Evolutionary conservation across 2,797 vertebrate genomes (phyloP).

Genomic region (Poeciliopsis presidionis): DNA sequence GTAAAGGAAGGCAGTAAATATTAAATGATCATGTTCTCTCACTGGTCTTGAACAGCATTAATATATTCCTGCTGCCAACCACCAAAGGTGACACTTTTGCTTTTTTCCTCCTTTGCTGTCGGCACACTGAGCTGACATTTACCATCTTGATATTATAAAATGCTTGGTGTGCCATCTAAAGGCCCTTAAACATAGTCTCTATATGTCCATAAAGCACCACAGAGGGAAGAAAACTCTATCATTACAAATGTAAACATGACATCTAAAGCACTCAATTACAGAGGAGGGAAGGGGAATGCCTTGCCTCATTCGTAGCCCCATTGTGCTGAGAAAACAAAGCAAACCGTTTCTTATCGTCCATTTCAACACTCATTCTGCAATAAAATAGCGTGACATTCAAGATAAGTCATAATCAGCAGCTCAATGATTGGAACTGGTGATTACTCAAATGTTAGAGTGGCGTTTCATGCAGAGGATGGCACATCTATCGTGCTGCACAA

Average conservation of each 20-base stretch:
- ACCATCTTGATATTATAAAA: conserved; percentile 11
- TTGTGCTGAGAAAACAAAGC: conserved; percentile 33
- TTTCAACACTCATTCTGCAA: conserved; percentile 13
- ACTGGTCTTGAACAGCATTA: background rate
- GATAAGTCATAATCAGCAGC: conserved; percentile 41
- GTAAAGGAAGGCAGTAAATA: background rate
- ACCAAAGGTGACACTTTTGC: conserved; percentile 3
- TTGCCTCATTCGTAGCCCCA: conserved; percentile 14
- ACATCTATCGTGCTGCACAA: conserved; percentile 41
- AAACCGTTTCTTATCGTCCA: conserved; percentile 38
- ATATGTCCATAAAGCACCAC: conserved; percentile 7
- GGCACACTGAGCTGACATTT: conserved; percentile 3
- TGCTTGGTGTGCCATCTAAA: background rate
- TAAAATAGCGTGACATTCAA: conserved; percentile 50
- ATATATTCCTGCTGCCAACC: background rate
- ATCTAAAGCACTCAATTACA: conserved; percentile 30
- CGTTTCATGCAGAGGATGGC: conserved; percentile 43
- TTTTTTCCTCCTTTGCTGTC: background rate
- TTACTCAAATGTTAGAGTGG: conserved; percentile 61
- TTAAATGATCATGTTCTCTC: background rate
- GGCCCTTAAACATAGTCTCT: conserved; percentile 14
- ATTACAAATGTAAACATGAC: conserved; percentile 49
- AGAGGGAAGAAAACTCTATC: conserved; percentile 6
- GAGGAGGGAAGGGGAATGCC: conserved; percentile 26
- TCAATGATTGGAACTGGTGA: conserved; percentile 45